Conservation (phyloP, 1,140 invertebrate genomes). For the Paralvinella palmiformis region DNA sequence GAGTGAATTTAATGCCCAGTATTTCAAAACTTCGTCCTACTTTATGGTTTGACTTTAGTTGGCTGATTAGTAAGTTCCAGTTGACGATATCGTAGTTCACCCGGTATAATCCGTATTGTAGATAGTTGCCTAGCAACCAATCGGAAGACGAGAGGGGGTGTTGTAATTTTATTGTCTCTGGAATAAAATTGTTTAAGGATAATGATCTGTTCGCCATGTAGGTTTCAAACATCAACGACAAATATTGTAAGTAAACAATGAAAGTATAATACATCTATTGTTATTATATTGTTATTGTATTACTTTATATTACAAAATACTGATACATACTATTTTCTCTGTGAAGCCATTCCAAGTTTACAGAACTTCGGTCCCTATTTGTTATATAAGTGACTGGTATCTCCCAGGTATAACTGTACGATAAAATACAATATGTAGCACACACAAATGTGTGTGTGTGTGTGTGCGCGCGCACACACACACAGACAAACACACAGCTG, state of each 20-base stretch:
- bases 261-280: too few relatives aligned
- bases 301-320: too few relatives aligned
- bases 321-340: neutral
- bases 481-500: too few relatives aligned
- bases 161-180: neutral
- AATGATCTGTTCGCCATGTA: neutral
- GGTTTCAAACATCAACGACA: too few relatives aligned
- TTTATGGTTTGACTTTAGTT: neutral
- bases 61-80: neutral
- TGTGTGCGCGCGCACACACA: too few relatives aligned
- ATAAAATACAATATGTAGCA: too few relatives aligned
- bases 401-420: neutral
- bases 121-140: neutral
- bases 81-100: neutral
- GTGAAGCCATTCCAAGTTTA: neutral
- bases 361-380: neutral
- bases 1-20: too few relatives aligned
- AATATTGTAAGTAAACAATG: too few relatives aligned
- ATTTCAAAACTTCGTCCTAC: too few relatives aligned
- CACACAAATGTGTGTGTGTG: too few relatives aligned
- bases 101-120: neutral
- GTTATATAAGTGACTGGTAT: neutral
- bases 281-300: too few relatives aligned
- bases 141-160: neutral
- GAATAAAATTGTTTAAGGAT: neutral